A percentile compares a stretch with the other conserved stretches of the same genome.
Evolutionary conservation across 2,113 vertebrate species (phyloP).

Genomic region (Nestor notabilis): DNA sequence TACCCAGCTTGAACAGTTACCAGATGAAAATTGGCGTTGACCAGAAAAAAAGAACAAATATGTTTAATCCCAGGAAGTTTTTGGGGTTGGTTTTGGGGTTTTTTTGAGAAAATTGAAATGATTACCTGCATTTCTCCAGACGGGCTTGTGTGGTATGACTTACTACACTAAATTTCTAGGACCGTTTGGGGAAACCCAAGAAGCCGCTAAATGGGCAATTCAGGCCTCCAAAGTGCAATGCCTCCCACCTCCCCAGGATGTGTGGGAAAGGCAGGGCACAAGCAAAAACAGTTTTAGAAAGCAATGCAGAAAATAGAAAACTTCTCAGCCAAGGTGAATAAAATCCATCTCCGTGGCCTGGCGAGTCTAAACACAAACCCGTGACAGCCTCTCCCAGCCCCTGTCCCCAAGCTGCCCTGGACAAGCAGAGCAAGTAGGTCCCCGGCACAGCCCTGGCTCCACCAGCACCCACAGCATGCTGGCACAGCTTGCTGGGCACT

Average conservation of each 20-base stretch:
- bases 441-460: rapidly evolving
- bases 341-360: background rate
- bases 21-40: background rate
- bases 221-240: background rate
- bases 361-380: background rate
- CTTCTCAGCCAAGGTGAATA: background rate
- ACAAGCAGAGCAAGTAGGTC: background rate
- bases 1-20: background rate
- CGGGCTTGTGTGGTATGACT: background rate
- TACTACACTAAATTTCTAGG: background rate
- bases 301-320: conserved; percentile 15
- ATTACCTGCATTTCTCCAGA: background rate
- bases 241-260: background rate
- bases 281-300: background rate
- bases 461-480: rapidly evolving
- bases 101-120: background rate
- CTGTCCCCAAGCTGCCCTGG: background rate
- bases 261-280: background rate
- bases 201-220: conserved; percentile 34
- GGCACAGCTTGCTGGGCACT: background rate
- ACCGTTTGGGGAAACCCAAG: background rate
- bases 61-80: background rate
- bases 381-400: background rate
- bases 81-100: too few relatives aligned
- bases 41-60: background rate